Conservation (phyloP, 2,113 vertebrate genomes). For the Perca schrenkii region DNA sequence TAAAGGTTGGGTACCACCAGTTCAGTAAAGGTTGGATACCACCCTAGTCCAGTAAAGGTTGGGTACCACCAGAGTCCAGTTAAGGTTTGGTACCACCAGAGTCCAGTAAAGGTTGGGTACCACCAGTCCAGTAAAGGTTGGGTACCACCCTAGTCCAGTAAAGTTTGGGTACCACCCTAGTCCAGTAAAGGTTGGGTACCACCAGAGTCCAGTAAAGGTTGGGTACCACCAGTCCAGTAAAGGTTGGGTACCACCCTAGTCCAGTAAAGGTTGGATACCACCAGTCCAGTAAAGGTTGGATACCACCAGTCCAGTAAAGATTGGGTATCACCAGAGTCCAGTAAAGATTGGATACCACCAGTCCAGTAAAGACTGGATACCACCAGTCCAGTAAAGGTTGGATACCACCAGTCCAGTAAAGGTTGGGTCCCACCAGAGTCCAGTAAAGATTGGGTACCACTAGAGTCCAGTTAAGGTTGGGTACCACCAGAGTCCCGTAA, state of each 20-base stretch:
- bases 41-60: background rate
- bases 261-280: background rate
- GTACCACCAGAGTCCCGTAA: background rate
- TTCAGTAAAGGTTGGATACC: too few species aligned
- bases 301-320: background rate
- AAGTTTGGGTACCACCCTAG: background rate
- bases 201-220: conserved; percentile 1
- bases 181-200: background rate
- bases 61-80: background rate
- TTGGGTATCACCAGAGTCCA: background rate
- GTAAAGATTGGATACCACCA: background rate
- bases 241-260: background rate
- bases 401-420: background rate
- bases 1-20: background rate
- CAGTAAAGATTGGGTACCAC: background rate
- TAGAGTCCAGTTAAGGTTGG: background rate
- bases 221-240: background rate
- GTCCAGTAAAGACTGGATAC: background rate
- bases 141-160: background rate
- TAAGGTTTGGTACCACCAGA: background rate
- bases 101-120: background rate
- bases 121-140: background rate
- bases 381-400: background rate
- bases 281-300: background rate
- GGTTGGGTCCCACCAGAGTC: background rate